phyloP scores from a whole-genome alignment of 37 sponge, comb jelly and placozoan genomes.

The Axinella damicornis region DNA sequence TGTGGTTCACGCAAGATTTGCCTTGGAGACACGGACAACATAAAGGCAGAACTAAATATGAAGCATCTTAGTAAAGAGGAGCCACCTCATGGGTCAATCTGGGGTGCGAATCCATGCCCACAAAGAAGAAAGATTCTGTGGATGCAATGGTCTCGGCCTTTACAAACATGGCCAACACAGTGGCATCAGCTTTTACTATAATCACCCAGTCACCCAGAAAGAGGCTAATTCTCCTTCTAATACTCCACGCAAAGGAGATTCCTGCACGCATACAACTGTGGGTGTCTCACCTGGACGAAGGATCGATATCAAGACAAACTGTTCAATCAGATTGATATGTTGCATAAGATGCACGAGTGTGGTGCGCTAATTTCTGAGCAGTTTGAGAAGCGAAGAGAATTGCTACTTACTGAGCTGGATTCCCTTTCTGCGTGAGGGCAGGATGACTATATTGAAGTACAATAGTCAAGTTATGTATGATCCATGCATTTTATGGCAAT shows the following conservation, averaged over 20 bases:
- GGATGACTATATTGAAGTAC: too few relatives aligned
- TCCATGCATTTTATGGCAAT: background rate
- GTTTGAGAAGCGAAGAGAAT: constrained; percentile 18
- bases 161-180: constrained; percentile 36
- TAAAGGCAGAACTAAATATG: constrained; percentile 14
- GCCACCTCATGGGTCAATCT: constrained; percentile 17
- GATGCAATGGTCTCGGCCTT: constrained; percentile 26
- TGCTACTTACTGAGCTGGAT: constrained; percentile 29
- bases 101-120: background rate
- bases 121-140: background rate
- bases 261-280: background rate
- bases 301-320: constrained; percentile 36
- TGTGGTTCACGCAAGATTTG: constrained; percentile 14
- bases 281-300: constrained; percentile 34
- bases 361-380: constrained; percentile 24
- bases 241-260: background rate
- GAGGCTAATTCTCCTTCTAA: too few relatives aligned
- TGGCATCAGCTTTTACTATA: constrained; percentile 25
- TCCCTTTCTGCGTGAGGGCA: too few relatives aligned
- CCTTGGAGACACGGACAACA: constrained; percentile 27
- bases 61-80: constrained; percentile 33
- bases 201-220: background rate
- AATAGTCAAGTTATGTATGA: too few relatives aligned
- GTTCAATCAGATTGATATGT: constrained; percentile 23
- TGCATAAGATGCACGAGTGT: constrained; percentile 22